phyloP scores from a whole-genome alignment of 1,140 invertebrate genomes.

The Dendroctonus valens region DNA sequence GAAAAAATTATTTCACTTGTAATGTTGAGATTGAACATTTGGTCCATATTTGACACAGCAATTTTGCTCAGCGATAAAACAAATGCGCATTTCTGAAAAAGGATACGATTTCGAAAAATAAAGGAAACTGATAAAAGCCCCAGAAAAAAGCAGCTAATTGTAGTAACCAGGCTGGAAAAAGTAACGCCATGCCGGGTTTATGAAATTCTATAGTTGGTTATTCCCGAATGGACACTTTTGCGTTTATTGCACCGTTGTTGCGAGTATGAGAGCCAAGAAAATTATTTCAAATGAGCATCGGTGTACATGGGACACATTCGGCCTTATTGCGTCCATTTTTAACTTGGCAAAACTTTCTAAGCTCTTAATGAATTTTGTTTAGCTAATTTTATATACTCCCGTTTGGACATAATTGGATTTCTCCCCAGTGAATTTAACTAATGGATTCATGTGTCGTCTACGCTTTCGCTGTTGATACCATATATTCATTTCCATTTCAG shows the following conservation, averaged over 20 bases:
- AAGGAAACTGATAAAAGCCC: not conserved
- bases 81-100: too few relatives aligned
- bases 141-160: not conserved
- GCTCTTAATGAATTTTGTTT: constrained; percentile 31
- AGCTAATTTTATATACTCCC: constrained; percentile 25
- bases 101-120: too few relatives aligned
- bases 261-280: constrained; percentile 27
- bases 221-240: constrained; percentile 30
- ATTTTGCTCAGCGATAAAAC: too few relatives aligned
- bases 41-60: too few relatives aligned
- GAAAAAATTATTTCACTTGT: too few relatives aligned
- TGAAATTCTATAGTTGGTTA: constrained; percentile 29
- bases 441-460: constrained; percentile 12
- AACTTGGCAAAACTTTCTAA: constrained; percentile 19
- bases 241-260: constrained; percentile 30
- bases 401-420: constrained; percentile 19
- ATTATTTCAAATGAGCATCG: constrained; percentile 31
- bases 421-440: constrained; percentile 9
- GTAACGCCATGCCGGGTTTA: constrained; percentile 25
- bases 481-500: not conserved
- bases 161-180: constrained; percentile 1
- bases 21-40: too few relatives aligned
- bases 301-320: constrained; percentile 30
- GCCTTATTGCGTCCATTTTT: constrained; percentile 32
- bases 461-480: not conserved